Conservation (phyloP, 2,797 vertebrate species). For the Cyclura pinguis region DNA sequence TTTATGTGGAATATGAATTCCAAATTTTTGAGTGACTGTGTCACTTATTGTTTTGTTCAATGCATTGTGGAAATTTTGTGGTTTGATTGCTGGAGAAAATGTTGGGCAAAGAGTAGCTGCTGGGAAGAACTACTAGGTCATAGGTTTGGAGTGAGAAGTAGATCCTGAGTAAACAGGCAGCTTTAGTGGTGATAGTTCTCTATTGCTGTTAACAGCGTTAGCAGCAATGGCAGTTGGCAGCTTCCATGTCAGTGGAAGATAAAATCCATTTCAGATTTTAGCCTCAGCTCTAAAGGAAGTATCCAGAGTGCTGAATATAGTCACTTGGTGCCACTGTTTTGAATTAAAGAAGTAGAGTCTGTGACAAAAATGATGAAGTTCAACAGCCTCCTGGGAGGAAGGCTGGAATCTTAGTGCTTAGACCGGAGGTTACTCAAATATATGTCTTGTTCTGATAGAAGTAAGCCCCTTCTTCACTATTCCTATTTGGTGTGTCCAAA, state of each 20-base stretch:
- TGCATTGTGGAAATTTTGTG: constrained; percentile 29
- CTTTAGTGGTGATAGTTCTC: not conserved
- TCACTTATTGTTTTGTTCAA: not conserved
- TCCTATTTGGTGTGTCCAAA: too few relatives aligned
- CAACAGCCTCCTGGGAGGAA: not conserved
- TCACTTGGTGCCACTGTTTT: too few relatives aligned
- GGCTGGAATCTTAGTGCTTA: too few relatives aligned
- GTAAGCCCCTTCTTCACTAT: too few relatives aligned
- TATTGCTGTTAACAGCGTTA: not conserved
- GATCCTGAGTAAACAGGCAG: not conserved
- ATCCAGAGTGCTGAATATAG: not conserved
- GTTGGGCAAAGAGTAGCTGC: constrained; percentile 9
- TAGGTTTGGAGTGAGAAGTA: not conserved
- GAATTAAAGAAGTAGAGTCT: too few relatives aligned
- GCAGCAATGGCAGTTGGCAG: not conserved
- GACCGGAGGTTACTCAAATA: too few relatives aligned
- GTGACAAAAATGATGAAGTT: not conserved
- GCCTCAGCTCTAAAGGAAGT: too few relatives aligned
- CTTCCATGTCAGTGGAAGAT: too few relatives aligned
- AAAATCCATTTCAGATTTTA: too few relatives aligned
- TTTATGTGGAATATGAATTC: not conserved
- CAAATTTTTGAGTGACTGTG: not conserved
- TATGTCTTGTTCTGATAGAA: too few relatives aligned
- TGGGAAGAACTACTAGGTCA: constrained; percentile 11
- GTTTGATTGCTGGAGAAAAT: constrained; percentile 21